These are phyloP conservation scores for Sussaba pulchella DNA, from an alignment of 2,888 invertebrate species.

Conservation along the genomic window DNA sequence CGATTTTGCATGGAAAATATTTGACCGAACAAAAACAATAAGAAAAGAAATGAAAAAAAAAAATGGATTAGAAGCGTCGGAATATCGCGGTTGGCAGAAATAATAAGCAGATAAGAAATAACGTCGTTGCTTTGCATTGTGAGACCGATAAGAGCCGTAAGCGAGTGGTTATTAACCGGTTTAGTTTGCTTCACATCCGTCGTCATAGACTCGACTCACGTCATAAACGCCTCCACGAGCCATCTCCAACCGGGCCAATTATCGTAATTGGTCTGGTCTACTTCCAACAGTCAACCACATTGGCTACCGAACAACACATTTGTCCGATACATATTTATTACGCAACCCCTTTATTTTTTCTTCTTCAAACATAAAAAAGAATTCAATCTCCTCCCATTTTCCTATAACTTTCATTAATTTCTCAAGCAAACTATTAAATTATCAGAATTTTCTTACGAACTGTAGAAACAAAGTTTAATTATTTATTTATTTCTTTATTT, in stretches of 20 bases:
- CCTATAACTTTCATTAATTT: too few species aligned
- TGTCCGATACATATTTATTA: slow-evolving; percentile 11
- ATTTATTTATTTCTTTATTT: too few species aligned
- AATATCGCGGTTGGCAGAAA: slow-evolving; percentile 32
- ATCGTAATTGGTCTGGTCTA: slow-evolving; percentile 69
- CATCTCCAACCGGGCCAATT: slow-evolving; percentile 61
- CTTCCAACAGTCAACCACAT: slow-evolving; percentile 62
- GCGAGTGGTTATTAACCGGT: slow-evolving; percentile 65
- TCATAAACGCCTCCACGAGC: slow-evolving; percentile 41
- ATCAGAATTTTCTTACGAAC: too few species aligned
- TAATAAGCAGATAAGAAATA: slow-evolving; percentile 51
- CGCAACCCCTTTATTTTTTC: slow-evolving; percentile 1
- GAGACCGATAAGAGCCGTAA: slow-evolving; percentile 48
- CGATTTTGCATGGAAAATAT: background rate
- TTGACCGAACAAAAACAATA: slow-evolving; percentile 38
- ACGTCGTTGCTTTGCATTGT: slow-evolving; percentile 46
- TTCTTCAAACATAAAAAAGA: slow-evolving; percentile 2
- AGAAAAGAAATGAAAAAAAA: slow-evolving; percentile 31
- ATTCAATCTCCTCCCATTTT: background rate
- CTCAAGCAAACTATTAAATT: too few species aligned
- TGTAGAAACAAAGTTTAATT: too few species aligned
- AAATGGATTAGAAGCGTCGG: slow-evolving; percentile 29
- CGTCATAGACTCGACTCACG: slow-evolving; percentile 63
- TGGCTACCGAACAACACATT: slow-evolving; percentile 23
- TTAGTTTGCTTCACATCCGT: slow-evolving; percentile 58